Evolutionary conservation across 2,113 vertebrate species (phyloP).

Genomic region (Lagopus leucura): DNA sequence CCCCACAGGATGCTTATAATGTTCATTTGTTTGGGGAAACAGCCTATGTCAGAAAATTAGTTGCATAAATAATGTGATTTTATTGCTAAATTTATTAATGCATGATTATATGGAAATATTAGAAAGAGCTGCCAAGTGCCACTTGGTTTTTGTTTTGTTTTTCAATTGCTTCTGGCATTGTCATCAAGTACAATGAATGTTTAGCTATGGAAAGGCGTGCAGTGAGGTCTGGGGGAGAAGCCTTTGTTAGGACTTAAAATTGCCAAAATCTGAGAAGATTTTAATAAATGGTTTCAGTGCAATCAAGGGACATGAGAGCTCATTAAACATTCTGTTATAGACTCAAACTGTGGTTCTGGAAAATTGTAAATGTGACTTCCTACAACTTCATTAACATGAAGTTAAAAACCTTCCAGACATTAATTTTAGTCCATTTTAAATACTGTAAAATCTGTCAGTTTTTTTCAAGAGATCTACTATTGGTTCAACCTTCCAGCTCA

Average conservation of each 20-base stretch:
- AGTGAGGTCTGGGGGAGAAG: not conserved
- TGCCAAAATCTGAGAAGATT: not conserved
- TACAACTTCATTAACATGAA: not conserved
- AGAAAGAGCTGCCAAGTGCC: not conserved
- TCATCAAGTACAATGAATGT: not conserved
- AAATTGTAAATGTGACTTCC: not conserved
- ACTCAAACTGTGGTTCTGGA: not conserved
- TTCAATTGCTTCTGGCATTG: not conserved
- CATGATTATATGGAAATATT: not conserved
- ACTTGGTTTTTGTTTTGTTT: not conserved
- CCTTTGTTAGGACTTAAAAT: not conserved
- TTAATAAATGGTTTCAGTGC: not conserved
- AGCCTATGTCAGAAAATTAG: not conserved
- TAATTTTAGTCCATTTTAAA: not conserved
- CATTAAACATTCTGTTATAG: not conserved
- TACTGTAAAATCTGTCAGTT: not conserved
- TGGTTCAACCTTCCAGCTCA: not conserved
- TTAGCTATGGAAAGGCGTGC: not conserved
- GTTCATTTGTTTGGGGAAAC: not conserved
- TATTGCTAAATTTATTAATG: not conserved
- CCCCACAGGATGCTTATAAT: not conserved
- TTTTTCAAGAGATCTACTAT: not conserved
- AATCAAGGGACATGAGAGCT: not conserved
- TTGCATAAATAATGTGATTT: not conserved
- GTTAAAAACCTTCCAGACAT: not conserved